Conservation (phyloP, 2,888 invertebrate genomes). For the Lordiphosa andalusiaca region DNA sequence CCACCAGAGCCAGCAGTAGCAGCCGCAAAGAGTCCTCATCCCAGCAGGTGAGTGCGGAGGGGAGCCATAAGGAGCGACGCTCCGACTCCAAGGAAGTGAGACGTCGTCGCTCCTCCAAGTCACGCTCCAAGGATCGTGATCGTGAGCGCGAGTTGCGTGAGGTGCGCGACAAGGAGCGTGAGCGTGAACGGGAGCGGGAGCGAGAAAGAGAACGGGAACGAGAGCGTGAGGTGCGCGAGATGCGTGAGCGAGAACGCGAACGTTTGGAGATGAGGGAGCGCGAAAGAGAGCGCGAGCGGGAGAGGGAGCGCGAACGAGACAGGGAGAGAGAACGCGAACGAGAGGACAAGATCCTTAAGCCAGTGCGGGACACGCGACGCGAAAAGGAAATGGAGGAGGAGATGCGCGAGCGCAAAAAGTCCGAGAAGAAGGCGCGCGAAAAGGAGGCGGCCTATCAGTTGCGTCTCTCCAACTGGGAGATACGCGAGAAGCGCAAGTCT, state of each 20-base stretch:
- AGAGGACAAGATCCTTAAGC: conserved; percentile 82
- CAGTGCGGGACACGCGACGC: conserved; percentile 84
- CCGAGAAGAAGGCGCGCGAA: conserved; percentile 94
- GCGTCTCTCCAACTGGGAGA: conserved; percentile 90
- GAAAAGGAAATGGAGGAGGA: conserved; percentile 96
- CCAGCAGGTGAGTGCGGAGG: conserved; percentile 52
- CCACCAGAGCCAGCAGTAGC: conserved; percentile 26
- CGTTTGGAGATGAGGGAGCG: conserved; percentile 44
- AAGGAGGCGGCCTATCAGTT: conserved; percentile 98
- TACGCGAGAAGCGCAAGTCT: conserved; percentile 91
- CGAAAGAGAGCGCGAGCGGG: conserved; percentile 45
- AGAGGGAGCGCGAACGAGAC: conserved; percentile 39
- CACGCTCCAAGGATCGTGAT: conserved; percentile 81
- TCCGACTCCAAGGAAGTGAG: conserved; percentile 53
- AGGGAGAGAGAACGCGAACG: conserved; percentile 45
- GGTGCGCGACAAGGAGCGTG: conserved; percentile 80
- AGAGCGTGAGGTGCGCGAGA: conserved; percentile 29
- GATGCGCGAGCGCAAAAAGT: conserved; percentile 91
- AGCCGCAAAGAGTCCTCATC: conserved; percentile 43
- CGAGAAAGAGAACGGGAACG: conserved; percentile 64
- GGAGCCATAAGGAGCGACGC: conserved; percentile 67
- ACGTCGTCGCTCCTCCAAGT: conserved; percentile 77
- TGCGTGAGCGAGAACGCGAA: conserved; percentile 51
- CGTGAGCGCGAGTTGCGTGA: conserved; percentile 81
- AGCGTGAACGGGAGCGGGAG: conserved; percentile 81